Conservation (phyloP, 2,888 invertebrate species). For the Ethmia dodecea region DNA sequence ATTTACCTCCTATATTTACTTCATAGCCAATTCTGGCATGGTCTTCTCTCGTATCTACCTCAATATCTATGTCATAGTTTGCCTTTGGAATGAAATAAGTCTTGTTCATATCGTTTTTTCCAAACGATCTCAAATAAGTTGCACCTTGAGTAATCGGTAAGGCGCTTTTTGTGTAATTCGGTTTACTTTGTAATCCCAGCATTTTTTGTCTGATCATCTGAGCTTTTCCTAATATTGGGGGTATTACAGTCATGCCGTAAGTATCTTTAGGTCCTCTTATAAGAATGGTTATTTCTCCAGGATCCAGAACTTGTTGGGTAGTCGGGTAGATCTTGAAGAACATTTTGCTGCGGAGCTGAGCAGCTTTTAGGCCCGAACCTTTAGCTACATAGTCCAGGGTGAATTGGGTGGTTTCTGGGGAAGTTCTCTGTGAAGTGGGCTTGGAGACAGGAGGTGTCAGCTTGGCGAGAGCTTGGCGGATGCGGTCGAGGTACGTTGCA, state of each 20-base stretch:
- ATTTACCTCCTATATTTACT: conserved; percentile 71
- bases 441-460: conserved; percentile 59
- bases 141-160: conserved; percentile 66
- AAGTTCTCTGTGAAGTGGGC: conserved; percentile 47
- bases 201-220: conserved; percentile 65
- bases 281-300: conserved; percentile 64
- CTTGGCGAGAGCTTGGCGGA: conserved; percentile 64
- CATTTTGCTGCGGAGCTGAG: conserved; percentile 73
- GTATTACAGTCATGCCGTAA: conserved; percentile 60
- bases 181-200: conserved; percentile 53
- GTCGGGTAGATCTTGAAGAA: conserved; percentile 79
- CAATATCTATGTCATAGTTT: conserved; percentile 72
- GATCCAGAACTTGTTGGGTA: conserved; percentile 64
- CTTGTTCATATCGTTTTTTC: conserved; percentile 66
- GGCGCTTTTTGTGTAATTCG: conserved; percentile 51
- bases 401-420: conserved; percentile 52
- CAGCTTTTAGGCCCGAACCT: conserved; percentile 79
- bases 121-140: conserved; percentile 59
- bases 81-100: conserved; percentile 66
- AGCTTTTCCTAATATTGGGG: conserved; percentile 65
- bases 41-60: conserved; percentile 59
- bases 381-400: conserved; percentile 76
- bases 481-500: conserved; percentile 67
- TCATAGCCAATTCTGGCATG: conserved; percentile 71
- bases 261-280: conserved; percentile 69